Evolutionary conservation across 2,797 vertebrate genomes (phyloP), one percentile per base, ranked within the genome.

Genomic region (Myiotriccus ornatus): DNA sequence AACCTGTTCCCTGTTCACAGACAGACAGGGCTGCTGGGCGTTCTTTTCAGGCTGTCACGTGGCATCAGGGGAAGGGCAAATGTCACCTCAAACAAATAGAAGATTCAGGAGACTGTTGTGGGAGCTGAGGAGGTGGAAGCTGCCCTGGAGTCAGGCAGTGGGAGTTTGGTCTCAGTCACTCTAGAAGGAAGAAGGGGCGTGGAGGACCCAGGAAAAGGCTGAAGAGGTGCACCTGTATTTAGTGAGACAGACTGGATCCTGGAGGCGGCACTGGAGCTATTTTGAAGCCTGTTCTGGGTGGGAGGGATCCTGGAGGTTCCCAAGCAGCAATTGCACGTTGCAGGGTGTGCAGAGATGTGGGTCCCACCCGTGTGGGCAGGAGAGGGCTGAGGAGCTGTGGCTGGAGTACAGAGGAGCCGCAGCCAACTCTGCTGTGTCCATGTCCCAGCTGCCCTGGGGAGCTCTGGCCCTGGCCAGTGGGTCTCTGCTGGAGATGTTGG

Each of bases 191-290:
- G 8, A 46, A 65, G 24, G 13, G 30, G 20, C 18, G 1, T 20
- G 39, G 63, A 35, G 49, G 32, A 37, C 14, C 14, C 10, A 7
- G 50, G 41, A 44, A 47, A 32, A n/a, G 44, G 21, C 32, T 73
- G 59, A 56, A 69, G 37, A 57, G 0, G 0, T 23, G 11, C 10
- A 7, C 7, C 24, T 65, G 35, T 0, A 0, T 71, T 90, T 74
- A 22, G 15, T n/a, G 3, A 22, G 39, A 23, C 0, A 0, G 2
- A 0, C 32, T 49, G 39, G 16, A 18, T 23, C 41, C 69, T 16
- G 50, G 30, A 12, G 28, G 28, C 52, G 75, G 57, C 2, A 1
- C 1, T 75, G 57, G 68, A 83, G 35, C 71, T 67, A 2, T 52
- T 78, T 35, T 55, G 41, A 78, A 2, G 30, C 23, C 30, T 62